Evolutionary conservation across 2,113 vertebrate species (phyloP).

Genomic region (Phaetusa simplex): DNA sequence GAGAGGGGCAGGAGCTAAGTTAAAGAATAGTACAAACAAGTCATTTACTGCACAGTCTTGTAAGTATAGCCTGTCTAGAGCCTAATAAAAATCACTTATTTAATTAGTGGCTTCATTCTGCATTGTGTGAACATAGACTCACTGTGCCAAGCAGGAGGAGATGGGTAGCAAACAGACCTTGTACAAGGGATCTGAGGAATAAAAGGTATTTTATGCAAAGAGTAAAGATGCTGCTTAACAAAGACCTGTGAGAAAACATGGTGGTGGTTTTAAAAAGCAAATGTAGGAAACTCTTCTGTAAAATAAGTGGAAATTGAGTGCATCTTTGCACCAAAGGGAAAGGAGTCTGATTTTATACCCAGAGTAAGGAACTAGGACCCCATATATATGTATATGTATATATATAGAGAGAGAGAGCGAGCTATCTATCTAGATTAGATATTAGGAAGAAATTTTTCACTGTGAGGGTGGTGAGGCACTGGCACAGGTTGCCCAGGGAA

Average conservation of each 20-base stretch:
- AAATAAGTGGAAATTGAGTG: not conserved
- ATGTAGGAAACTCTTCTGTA: not conserved
- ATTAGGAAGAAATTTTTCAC: not conserved
- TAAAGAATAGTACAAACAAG: constrained; percentile 28
- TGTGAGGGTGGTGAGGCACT: not conserved
- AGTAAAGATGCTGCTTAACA: not conserved
- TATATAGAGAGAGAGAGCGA: too few relatives aligned
- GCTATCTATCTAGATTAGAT: not conserved
- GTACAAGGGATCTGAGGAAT: not conserved
- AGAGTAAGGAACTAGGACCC: not conserved
- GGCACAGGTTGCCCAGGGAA: not conserved
- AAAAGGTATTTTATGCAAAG: not conserved
- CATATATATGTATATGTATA: not conserved
- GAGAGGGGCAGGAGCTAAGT: not conserved
- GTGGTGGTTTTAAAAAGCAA: not conserved
- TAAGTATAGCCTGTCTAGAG: constrained; percentile 54
- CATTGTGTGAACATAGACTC: constrained; percentile 45
- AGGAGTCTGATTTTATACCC: not conserved
- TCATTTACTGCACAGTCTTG: not conserved
- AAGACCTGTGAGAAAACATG: not conserved
- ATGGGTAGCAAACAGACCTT: not conserved
- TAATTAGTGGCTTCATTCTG: constrained; percentile 66
- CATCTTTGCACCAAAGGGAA: not conserved
- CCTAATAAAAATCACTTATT: constrained; percentile 27
- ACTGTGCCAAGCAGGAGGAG: constrained; percentile 2